Evolutionary conservation across 2,113 vertebrate genomes (phyloP).

Genomic region (Apodemus speciosus): DNA sequence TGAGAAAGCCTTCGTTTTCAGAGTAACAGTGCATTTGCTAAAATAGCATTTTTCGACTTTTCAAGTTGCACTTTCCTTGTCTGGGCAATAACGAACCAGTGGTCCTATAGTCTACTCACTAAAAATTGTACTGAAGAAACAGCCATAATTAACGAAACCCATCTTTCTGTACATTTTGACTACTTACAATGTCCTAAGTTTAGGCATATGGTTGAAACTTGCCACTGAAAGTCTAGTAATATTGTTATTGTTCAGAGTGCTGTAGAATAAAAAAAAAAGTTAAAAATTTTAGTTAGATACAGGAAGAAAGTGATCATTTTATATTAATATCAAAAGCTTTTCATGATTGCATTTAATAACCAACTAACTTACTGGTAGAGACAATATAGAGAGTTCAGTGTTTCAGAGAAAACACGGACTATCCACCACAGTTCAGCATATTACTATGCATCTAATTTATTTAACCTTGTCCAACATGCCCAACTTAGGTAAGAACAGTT

Average conservation of each 20-base stretch:
- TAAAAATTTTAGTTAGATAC: constrained; percentile 57
- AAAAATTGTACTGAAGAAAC: not conserved
- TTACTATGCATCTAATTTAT: not conserved
- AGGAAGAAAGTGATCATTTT: not conserved
- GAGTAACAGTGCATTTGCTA: constrained; percentile 27
- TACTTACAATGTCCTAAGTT: constrained; percentile 99
- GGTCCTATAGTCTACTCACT: not conserved
- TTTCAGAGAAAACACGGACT: not conserved
- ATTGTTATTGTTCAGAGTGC: constrained; percentile 99
- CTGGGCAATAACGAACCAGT: not conserved
- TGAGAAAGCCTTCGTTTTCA: constrained; percentile 57
- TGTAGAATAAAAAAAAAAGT: constrained; percentile 81
- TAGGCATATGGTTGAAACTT: constrained; percentile 99
- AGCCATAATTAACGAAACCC: not conserved
- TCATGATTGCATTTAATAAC: not conserved
- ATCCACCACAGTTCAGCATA: not conserved
- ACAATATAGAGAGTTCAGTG: not conserved
- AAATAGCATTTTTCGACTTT: constrained; percentile 6
- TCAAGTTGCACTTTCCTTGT: not conserved
- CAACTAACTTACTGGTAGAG: not conserved
- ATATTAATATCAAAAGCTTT: not conserved
- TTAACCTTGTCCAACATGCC: not conserved
- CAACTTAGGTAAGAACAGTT: not conserved
- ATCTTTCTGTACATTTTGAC: not conserved
- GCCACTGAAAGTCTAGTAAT: constrained; percentile 97